Conservation (phyloP, 2,113 vertebrate genomes). For the Conger conger region DNA sequence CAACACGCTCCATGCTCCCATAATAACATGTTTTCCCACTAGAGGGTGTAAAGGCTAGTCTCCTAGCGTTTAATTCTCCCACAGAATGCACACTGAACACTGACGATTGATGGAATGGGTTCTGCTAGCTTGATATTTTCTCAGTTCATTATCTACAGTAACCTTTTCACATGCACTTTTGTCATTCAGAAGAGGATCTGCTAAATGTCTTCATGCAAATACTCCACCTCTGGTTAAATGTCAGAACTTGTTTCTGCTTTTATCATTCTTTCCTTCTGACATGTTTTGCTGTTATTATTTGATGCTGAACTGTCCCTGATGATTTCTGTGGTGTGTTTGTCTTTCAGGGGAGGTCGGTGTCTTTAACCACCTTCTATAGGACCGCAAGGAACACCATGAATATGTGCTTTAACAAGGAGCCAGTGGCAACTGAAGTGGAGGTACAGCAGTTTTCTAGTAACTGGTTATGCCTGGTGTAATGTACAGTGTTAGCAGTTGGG, state of each 20-base stretch:
- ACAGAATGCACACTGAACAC: background rate
- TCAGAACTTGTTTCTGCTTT: background rate
- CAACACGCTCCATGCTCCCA: background rate
- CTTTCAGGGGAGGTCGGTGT: conserved; percentile 85
- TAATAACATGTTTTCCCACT: background rate
- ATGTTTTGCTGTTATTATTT: background rate
- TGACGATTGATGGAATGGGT: no score
- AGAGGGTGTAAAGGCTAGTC: background rate
- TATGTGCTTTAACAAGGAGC: conserved; percentile 88
- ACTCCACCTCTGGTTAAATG: background rate
- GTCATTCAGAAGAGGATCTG: no score
- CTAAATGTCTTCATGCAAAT: no score
- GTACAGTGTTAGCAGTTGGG: background rate
- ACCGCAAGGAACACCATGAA: conserved; percentile 89
- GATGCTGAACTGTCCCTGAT: background rate
- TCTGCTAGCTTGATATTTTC: no score
- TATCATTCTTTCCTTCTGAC: background rate
- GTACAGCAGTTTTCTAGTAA: conserved; percentile 54
- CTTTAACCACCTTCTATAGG: conserved; percentile 86
- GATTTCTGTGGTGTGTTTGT: conserved; percentile 22
- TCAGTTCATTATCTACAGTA: no score
- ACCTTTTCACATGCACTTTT: no score
- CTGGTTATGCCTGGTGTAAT: background rate
- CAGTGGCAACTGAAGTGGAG: conserved; percentile 84
- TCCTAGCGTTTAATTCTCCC: background rate